Evolutionary conservation across 2,888 invertebrate genomes (phyloP).

Genomic region (Hecatera dysodea): DNA sequence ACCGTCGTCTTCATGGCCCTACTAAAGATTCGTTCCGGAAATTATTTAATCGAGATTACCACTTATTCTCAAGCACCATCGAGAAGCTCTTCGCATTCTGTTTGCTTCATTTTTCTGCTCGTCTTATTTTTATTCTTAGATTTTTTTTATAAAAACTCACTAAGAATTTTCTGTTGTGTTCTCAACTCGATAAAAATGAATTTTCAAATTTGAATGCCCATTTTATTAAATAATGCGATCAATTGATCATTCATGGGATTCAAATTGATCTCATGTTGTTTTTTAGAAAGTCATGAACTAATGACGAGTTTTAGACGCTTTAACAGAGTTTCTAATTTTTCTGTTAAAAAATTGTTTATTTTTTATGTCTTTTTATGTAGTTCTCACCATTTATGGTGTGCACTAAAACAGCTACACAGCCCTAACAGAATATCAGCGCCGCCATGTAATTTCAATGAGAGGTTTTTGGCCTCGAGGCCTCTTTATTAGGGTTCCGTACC

Average conservation of each 20-base stretch:
- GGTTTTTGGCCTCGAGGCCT: too few relatives aligned
- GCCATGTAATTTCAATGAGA: too few relatives aligned
- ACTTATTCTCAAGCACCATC: constrained; percentile 74
- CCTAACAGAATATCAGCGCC: too few relatives aligned
- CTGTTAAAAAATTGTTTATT: too few relatives aligned
- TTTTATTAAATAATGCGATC: background rate
- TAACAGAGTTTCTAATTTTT: too few relatives aligned
- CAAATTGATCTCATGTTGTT: constrained; percentile 1
- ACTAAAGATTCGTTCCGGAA: constrained; percentile 78
- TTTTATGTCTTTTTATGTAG: too few relatives aligned
- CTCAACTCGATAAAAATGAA: constrained; percentile 19
- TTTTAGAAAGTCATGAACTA: background rate
- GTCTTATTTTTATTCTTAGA: constrained; percentile 73
- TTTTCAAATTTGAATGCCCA: constrained; percentile 13
- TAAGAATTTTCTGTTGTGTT: constrained; percentile 43
- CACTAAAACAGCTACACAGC: too few relatives aligned
- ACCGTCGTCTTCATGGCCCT: constrained; percentile 51
- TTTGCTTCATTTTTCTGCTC: constrained; percentile 65
- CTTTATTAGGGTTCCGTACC: too few relatives aligned
- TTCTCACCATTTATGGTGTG: too few relatives aligned
- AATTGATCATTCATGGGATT: background rate
- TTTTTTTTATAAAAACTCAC: constrained; percentile 67
- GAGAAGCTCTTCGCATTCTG: constrained; percentile 61
- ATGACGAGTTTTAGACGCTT: too few relatives aligned
- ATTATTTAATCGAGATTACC: constrained; percentile 83